Evolutionary conservation across 2,797 vertebrate genomes (phyloP), one percentile per base, ranked within the genome.

Genomic region (Parambassis ranga): DNA sequence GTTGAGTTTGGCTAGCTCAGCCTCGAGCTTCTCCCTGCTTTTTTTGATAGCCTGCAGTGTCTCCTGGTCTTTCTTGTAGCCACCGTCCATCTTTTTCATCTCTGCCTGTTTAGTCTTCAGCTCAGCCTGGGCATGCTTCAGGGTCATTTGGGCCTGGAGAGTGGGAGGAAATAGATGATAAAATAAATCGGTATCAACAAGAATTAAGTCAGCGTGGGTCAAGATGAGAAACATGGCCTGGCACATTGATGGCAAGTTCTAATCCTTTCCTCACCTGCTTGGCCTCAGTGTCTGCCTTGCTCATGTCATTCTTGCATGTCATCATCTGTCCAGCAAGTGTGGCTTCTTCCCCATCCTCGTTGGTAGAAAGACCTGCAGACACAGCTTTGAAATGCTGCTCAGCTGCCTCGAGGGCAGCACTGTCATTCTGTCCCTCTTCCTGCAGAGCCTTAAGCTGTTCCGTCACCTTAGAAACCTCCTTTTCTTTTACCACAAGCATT

Each of bases 301-400:
- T 96, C 43, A 95, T 96, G 47, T 98, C 95, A 38, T 95, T 96
- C 86, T 98, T 98, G 90, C 96, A 98, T 42, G 91, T 71, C 93
- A 98, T 95, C 95, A 99, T 96, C 65, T 98, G 97, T 2, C 84
- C 95, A 7, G 95, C 94, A 26, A 98, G 83, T 1, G 95, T 96
- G 33, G 92, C 93, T 65, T 95, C 95, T 66, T 93, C 92, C 19
- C 95, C 97, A 2, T 94, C 91, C 30, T 93, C 95, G n/a, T 84
- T 97, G 59, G 91, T 93, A 16, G 95, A 96, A 16, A 96, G 89
- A 10, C 97, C 96, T 1, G 96, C 94, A 0, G 95, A 98, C 28
- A 98, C 91, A 0, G 95, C 95, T 62, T 94, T 95, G 65, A 98
- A 97, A 77, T 94, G 93, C 60, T 96, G 91, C 62, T 98, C 95